Base-by-base conservation (phyloP, 2,888 invertebrate species). In the Anticlea derivata region DNA sequence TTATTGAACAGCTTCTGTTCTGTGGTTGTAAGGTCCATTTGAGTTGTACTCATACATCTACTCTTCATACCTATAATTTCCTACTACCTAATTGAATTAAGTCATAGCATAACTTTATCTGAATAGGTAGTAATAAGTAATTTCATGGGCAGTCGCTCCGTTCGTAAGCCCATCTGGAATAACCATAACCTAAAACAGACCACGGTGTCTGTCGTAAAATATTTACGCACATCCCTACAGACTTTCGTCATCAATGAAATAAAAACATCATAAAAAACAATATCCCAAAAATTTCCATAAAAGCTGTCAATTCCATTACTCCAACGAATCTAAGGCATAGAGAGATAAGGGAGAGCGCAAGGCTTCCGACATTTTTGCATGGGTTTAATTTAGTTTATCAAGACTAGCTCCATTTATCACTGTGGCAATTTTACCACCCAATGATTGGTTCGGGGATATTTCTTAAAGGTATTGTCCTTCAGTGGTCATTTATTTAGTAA, bases 311-410 rank as follows among this genome's bases (percentile, higher is more conserved):
- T 52, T 48, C 34, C 38, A 48, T 58, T 48, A 48, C 41, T 30
- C 33, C 30, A 8, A 40, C 31, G 17, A 4, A 17, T 13, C 7
- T 22, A 29, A 20, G n/a, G 6, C 6, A 12, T 20, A 1, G 10
- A 7, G 2, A 44, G 34, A 45, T 22, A 20, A 27, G 27, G 11
- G 66, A 70, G 66, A 60, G 52, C 61, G 53, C 54, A 50, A 61
- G 55, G 60, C 53, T 66, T 64, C 61, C 48, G 58, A 54, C 58
- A 61, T 65, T 78, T 72, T 77, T 74, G 73, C 69, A 3, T 66
- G 22, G 22, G 37, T 30, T 71, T 79, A 79, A 84, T 83, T 83
- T 81, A 83, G 81, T 75, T 75, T 71, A 53, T 63, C 59, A 60
- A 55, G 50, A 61, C 51, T 46, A 46, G 54, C 62, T 63, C 61